Conservation (phyloP, 2,888 invertebrate genomes). For the Cotesia congregata region DNA sequence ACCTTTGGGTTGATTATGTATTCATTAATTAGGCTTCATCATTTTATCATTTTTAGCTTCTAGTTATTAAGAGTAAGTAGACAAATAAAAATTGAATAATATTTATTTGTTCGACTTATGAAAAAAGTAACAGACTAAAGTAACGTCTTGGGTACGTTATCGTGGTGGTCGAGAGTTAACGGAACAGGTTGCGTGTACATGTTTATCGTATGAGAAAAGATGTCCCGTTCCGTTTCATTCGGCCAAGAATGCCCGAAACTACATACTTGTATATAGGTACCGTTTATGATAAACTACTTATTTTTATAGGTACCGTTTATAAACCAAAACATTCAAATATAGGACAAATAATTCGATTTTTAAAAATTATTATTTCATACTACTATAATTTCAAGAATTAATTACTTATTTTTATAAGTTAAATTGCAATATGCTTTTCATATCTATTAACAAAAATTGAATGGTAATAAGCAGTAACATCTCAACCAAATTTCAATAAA, state of each 20-base stretch:
- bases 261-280: constrained; percentile 26
- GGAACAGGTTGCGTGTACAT: constrained; percentile 48
- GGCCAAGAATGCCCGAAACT: constrained; percentile 47
- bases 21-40: not conserved
- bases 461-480: no score
- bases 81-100: constrained; percentile 34
- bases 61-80: constrained; percentile 3
- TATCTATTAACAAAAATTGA: no score
- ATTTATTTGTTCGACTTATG: constrained; percentile 11
- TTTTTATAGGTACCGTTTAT: not conserved
- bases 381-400: not conserved
- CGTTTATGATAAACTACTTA: constrained; percentile 24
- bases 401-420: not conserved
- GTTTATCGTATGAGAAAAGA: constrained; percentile 43
- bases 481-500: no score
- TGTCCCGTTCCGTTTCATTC: constrained; percentile 47
- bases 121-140: not conserved
- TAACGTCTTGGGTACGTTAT: constrained; percentile 36
- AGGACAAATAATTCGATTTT: not conserved
- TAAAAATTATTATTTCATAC: not conserved
- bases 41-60: not conserved
- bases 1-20: not conserved
- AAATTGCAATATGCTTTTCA: no score
- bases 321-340: not conserved
- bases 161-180: constrained; percentile 44